phyloP scores from a whole-genome alignment of 92 coral and sea anemone genomes.

The Porites lobata region DNA sequence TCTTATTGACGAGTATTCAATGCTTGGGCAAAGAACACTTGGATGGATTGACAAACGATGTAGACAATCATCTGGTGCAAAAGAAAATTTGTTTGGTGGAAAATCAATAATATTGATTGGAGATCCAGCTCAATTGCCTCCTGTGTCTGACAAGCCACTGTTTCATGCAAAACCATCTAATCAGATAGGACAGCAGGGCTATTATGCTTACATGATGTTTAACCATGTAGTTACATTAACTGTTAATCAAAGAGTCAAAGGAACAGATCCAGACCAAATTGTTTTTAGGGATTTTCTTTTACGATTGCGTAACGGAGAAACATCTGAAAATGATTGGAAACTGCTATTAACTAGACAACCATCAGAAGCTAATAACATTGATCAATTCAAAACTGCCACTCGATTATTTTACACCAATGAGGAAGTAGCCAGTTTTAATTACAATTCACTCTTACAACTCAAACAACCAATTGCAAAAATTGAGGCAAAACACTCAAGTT shows the following conservation, averaged over 20 bases:
- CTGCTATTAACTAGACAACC: constrained; percentile 66
- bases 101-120: constrained; percentile 67
- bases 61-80: neutral
- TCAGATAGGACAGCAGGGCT: constrained; percentile 71
- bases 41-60: constrained; percentile 58
- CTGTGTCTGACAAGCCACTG: constrained; percentile 75
- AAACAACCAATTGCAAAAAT: constrained; percentile 63
- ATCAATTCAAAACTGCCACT: constrained; percentile 62
- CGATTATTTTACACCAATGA: constrained; percentile 54
- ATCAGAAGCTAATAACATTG: constrained; percentile 40
- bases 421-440: constrained; percentile 56
- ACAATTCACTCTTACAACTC: constrained; percentile 63
- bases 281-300: constrained; percentile 48
- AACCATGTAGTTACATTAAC: constrained; percentile 60
- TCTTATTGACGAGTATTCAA: constrained; percentile 76
- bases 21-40: constrained; percentile 77
- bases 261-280: constrained; percentile 35
- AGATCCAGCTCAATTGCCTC: constrained; percentile 64
- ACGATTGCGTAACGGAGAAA: constrained; percentile 63
- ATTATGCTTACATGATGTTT: constrained; percentile 54
- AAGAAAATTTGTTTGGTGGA: constrained; percentile 7
- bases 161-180: constrained; percentile 69
- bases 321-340: constrained; percentile 70
- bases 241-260: constrained; percentile 66
- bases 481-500: constrained; percentile 63